Percentiles rank a stretch among this genome's conserved stretches.
Evolutionary conservation across 1,140 invertebrate species (phyloP).

Genomic region (Proales similis): DNA sequence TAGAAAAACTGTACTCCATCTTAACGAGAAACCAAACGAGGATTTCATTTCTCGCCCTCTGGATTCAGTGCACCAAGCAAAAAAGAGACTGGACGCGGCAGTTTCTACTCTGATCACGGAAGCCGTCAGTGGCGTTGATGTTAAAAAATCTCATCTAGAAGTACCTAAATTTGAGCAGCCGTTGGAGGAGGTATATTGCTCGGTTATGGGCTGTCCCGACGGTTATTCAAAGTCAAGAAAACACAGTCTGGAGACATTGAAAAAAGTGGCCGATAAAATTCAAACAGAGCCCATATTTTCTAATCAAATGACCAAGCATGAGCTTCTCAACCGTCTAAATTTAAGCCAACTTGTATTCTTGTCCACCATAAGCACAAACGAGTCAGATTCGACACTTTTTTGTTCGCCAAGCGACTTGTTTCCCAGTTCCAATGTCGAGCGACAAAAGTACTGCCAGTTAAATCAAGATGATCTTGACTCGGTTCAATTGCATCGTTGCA

Average conservation of each 20-base stretch:
- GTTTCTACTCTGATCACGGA: conserved; percentile 17
- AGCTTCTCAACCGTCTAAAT: conserved; percentile 27
- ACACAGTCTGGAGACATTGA: conserved; percentile 4
- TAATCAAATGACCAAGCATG: conserved; percentile 23
- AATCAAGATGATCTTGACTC: conserved; percentile 14
- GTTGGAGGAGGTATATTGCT: neutral
- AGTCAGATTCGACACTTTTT: conserved; percentile 26
- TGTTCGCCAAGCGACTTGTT: conserved; percentile 9
- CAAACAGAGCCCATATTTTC: conserved; percentile 27
- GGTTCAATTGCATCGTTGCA: conserved; percentile 19
- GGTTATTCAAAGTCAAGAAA: neutral
- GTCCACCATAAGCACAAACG: conserved; percentile 23
- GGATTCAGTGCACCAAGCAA: conserved; percentile 19
- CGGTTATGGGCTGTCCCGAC: conserved; percentile 24
- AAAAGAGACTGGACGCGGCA: conserved; percentile 17
- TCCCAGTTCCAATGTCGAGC: conserved; percentile 18
- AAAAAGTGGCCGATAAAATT: neutral
- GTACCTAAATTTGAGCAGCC: conserved; percentile 12
- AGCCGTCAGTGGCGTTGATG: conserved; percentile 22
- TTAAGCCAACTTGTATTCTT: conserved; percentile 16
- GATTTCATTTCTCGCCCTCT: too few species aligned
- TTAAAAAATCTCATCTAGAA: conserved; percentile 30
- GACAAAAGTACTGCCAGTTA: conserved; percentile 33
- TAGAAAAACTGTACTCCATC: too few species aligned
- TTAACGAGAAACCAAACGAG: too few species aligned